Conservation (phyloP, 2,113 vertebrate genomes). For the Grus americana region DNA sequence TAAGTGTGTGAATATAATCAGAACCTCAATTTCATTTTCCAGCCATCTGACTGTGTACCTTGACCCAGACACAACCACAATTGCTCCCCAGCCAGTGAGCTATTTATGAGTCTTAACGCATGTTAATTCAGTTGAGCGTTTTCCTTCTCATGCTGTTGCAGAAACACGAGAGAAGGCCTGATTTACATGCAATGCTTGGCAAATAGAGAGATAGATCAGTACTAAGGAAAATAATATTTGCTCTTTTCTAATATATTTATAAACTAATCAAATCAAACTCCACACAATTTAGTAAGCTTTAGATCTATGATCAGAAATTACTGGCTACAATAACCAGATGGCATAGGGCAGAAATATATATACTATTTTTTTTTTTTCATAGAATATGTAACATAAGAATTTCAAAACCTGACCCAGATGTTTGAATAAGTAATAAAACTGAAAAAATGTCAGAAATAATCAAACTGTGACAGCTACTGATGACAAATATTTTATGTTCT, state of each 20-base stretch:
- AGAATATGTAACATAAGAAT: neutral
- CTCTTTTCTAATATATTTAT: neutral
- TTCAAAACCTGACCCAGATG: neutral
- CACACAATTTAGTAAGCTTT: neutral
- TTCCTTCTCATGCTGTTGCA: neutral
- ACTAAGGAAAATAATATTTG: neutral
- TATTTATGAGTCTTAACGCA: neutral
- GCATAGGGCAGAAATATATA: neutral
- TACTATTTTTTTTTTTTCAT: neutral
- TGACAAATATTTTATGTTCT: neutral
- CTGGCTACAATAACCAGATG: neutral
- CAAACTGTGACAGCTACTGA: neutral
- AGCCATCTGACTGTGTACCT: neutral
- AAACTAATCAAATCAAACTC: neutral
- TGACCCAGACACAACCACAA: neutral
- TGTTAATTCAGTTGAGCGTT: neutral
- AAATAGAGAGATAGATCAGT: neutral
- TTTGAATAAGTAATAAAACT: neutral
- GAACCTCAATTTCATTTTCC: neutral
- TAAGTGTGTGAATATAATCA: neutral
- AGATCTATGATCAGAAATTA: neutral
- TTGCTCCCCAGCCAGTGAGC: neutral
- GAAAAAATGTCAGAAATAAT: neutral
- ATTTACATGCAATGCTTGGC: neutral
- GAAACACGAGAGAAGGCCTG: neutral